phyloP scores from a whole-genome alignment of 2,797 vertebrate species.

The Muscicapa striata region DNA sequence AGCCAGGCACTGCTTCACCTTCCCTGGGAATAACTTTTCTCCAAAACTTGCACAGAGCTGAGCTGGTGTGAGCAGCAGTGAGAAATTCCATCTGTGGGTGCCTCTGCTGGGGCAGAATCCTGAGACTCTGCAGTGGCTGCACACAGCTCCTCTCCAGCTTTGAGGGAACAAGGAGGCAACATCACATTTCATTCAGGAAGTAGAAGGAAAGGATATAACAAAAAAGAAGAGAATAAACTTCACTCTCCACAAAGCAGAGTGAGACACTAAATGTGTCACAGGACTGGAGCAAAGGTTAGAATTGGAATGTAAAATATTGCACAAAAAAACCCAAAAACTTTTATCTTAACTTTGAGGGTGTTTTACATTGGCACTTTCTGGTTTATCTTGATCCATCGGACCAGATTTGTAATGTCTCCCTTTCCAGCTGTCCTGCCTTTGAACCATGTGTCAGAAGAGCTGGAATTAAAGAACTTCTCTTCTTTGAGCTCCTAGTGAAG shows the following conservation, averaged over 20 bases:
- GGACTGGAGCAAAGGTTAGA: neutral
- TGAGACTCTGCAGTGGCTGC: neutral
- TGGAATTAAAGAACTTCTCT: neutral
- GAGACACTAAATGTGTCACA: neutral
- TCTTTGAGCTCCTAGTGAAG: neutral
- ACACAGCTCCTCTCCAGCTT: neutral
- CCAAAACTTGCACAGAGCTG: neutral
- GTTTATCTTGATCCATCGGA: neutral
- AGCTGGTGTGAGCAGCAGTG: neutral
- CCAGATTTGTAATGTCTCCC: neutral
- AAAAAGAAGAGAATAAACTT: neutral
- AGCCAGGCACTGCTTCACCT: neutral
- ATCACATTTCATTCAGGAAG: neutral
- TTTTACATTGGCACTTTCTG: neutral
- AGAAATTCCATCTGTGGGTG: neutral
- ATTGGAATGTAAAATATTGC: neutral
- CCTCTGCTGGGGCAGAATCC: neutral
- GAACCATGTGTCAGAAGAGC: neutral
- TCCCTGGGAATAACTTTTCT: neutral
- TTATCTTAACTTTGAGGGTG: neutral
- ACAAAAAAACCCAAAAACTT: neutral
- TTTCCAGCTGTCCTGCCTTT: neutral
- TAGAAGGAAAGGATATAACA: neutral
- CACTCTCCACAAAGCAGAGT: neutral
- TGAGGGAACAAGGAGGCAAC: neutral